Evolutionary conservation across 2,888 invertebrate species (phyloP).

Genomic region (Alloscopus bannaensis): DNA sequence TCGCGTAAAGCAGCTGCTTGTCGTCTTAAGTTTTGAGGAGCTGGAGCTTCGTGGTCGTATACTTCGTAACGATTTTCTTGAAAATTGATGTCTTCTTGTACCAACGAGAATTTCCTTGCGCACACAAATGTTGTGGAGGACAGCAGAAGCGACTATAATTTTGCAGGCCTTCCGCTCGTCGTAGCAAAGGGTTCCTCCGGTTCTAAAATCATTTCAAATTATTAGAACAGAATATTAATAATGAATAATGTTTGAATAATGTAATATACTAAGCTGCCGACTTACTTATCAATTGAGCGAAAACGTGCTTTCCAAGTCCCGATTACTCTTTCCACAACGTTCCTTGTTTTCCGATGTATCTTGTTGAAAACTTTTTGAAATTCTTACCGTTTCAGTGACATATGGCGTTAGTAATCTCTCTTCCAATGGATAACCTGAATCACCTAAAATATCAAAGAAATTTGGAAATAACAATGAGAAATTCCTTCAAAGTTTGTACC

Average conservation of each 20-base stretch:
- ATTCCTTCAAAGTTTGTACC: slow-evolving; percentile 12
- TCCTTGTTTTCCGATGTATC: slow-evolving; percentile 5
- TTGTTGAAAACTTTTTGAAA: neutral
- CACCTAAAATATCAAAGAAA: slow-evolving; percentile 1
- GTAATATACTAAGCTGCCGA: neutral
- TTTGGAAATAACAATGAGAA: neutral
- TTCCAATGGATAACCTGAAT: slow-evolving; percentile 21
- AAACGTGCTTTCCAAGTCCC: slow-evolving; percentile 46
- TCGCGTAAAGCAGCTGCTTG: too few species aligned
- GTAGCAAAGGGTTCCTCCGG: slow-evolving; percentile 44
- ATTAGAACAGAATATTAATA: too few species aligned
- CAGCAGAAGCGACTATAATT: slow-evolving; percentile 19
- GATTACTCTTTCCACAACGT: slow-evolving; percentile 34
- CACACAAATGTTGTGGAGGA: slow-evolving; percentile 32
- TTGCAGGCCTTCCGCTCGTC: slow-evolving; percentile 20
- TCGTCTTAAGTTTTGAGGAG: too few species aligned
- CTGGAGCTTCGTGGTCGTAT: too few species aligned
- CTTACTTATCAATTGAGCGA: slow-evolving; percentile 38
- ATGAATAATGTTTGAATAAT: neutral
- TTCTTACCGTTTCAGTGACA: neutral
- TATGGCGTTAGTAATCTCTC: slow-evolving; percentile 12
- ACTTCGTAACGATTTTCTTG: too few species aligned
- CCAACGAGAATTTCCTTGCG: slow-evolving; percentile 51
- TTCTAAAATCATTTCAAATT: slow-evolving; percentile 3
- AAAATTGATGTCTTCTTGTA: too few species aligned